Conservation (phyloP, 2,888 invertebrate genomes). For the Taphrorychus bicolor region DNA sequence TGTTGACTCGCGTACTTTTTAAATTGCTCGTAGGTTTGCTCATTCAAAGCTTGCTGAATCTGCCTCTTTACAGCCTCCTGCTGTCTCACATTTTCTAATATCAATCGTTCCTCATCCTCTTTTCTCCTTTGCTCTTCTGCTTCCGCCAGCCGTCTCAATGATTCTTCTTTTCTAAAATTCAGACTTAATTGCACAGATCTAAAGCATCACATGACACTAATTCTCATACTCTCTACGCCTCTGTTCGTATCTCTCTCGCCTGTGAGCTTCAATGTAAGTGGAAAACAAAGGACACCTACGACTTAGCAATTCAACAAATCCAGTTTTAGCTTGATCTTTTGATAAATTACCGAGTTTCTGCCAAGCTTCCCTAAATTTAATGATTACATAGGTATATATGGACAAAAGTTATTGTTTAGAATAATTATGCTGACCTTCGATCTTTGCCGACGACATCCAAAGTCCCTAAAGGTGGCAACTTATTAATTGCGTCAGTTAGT, state of each 20-base stretch:
- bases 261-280: constrained; percentile 90
- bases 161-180: constrained; percentile 57
- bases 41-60: constrained; percentile 95
- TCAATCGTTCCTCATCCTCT: constrained; percentile 70
- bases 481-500: constrained; percentile 71
- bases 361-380: constrained; percentile 77
- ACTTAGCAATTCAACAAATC: constrained; percentile 89
- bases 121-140: constrained; percentile 68
- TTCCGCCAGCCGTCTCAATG: constrained; percentile 65
- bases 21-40: constrained; percentile 91
- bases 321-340: constrained; percentile 87
- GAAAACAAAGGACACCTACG: constrained; percentile 88
- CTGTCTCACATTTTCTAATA: constrained; percentile 66
- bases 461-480: constrained; percentile 82
- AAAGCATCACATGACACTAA: neutral
- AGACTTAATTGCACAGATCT: too few relatives aligned
- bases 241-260: constrained; percentile 85
- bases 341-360: constrained; percentile 86
- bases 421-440: constrained; percentile 63
- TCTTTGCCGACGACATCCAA: constrained; percentile 95
- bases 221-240: constrained; percentile 65
- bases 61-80: constrained; percentile 74
- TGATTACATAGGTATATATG: neutral
- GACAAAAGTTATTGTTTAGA: neutral
- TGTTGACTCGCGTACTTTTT: constrained; percentile 93